Base-by-base conservation (phyloP, 2,888 invertebrate species). In the Erynnis tages region DNA sequence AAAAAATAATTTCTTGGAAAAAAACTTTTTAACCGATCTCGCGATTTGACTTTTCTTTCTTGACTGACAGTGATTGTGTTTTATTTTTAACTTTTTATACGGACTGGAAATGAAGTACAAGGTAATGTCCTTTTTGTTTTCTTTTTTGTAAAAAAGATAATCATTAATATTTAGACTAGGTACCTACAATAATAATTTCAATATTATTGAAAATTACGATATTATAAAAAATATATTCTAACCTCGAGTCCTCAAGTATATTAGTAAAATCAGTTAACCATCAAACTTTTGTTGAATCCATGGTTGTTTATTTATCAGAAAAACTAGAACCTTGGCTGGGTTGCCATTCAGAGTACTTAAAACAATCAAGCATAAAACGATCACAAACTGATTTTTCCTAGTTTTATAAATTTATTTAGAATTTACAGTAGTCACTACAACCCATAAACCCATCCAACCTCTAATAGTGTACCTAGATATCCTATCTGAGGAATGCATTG, bases 21-120 rank as follows among this genome's bases (percentile, higher is more conserved):
- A 44, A 21, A 21, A 5, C 7, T 13, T 44, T 32, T 30, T 19
- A 0, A 19, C 4, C 41, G 25, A 7, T 41, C n/a, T 27, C 16
- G n/a, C n/a, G n/a, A n/a, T n/a, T n/a, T n/a, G 23, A 14, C 16
- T 32, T 35, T 21, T 29, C 6, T 16, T 1, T 4, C 38, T 38
- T 30, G 44, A 48, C 47, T 35, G 16, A 38, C 14, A 23, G 49
- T 53, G 58, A 57, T 53, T 65, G 60, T 47, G 53, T 50, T 69
- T 61, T 54, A 11, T 43, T 46, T 40, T 52, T 45, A 60, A 53
- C 58, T 62, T 56, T 52, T 59, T 54, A 48, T 13, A 48, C 49
- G 52, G 56, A 54, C 54, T 54, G 55, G 57, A 76, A 62, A 85
- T 85, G 85, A 85, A 84, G 62, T 85, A 85, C 63, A 83, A 84